A percentile compares a stretch with the other conserved stretches of the same genome.
These are phyloP conservation scores for Kryptolebias ocellatus DNA, from an alignment of 2,797 vertebrate species.

Conservation along the genomic window DNA sequence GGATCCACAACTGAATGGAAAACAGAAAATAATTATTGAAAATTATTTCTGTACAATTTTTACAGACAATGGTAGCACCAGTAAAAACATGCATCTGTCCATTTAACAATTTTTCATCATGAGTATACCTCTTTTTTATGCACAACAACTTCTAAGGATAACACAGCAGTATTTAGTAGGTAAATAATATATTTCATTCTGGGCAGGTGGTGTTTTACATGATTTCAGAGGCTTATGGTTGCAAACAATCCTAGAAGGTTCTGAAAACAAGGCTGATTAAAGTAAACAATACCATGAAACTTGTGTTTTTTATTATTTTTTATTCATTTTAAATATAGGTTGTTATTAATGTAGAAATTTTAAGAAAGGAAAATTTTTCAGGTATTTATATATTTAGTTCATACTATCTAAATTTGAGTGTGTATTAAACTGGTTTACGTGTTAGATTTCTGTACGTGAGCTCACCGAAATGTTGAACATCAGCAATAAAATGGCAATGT, in stretches of 20 bases:
- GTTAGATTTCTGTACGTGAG: background rate
- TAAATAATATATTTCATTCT: too few relatives aligned
- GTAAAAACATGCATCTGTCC: too few relatives aligned
- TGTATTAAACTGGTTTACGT: background rate
- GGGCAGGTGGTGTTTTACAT: too few relatives aligned
- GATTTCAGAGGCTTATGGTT: too few relatives aligned
- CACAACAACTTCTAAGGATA: too few relatives aligned
- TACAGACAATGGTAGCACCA: background rate
- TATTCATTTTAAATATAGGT: background rate
- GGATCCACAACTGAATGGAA: conserved; percentile 91
- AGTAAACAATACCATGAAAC: too few relatives aligned
- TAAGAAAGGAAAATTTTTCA: background rate
- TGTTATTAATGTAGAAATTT: background rate
- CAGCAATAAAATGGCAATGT: conserved; percentile 90
- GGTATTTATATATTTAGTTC: background rate
- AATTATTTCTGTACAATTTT: background rate
- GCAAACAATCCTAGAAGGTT: too few relatives aligned
- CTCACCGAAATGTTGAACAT: conserved; percentile 97
- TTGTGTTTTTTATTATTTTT: too few relatives aligned
- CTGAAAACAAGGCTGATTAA: too few relatives aligned
- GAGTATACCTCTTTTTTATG: too few relatives aligned
- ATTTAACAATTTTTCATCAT: too few relatives aligned
- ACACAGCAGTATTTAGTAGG: too few relatives aligned
- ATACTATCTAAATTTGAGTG: background rate
- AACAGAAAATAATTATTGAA: background rate